Conservation (phyloP, 53 echinoderm and acorn worm genomes). For the Holothuria scabra region DNA sequence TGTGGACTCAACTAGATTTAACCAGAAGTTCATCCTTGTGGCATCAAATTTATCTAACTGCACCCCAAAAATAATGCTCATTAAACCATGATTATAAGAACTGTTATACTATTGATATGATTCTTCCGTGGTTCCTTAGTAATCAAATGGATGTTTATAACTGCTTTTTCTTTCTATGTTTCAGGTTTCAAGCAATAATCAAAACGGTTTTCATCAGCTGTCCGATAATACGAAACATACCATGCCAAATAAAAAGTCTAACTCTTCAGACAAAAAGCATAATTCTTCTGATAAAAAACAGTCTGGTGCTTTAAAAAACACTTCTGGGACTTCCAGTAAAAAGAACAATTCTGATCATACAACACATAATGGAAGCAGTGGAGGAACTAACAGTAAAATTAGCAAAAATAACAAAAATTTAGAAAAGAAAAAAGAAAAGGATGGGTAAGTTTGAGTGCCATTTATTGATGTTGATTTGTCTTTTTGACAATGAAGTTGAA, state of each 20-base stretch:
- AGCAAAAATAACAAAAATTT: slow-evolving; percentile 21
- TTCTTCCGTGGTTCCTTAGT: no score
- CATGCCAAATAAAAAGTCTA: slow-evolving; percentile 43
- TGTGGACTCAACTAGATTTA: no score
- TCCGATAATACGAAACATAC: neutral
- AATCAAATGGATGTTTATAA: no score
- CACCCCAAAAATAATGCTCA: no score
- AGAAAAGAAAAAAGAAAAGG: slow-evolving; percentile 1
- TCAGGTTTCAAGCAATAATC: slow-evolving; percentile 27
- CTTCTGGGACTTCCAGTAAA: neutral
- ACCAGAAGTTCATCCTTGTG: no score
- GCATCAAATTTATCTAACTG: no score
- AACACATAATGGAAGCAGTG: slow-evolving; percentile 9
- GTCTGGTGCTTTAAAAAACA: neutral
- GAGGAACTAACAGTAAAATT: neutral
- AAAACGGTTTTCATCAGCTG: slow-evolving; percentile 19
- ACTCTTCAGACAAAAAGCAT: slow-evolving; percentile 38
- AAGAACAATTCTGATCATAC: neutral
- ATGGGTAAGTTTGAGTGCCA: slow-evolving; percentile 5
- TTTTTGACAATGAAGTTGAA: no score
- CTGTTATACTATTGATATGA: no score
- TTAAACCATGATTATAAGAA: no score
- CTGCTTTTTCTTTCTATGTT: neutral
- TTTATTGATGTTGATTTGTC: no score
- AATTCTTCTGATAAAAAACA: slow-evolving; percentile 2